Evolutionary conservation across 2,797 vertebrate genomes (phyloP), one percentile per base, ranked within the genome.

Genomic region (Coregonus suidteri): DNA sequence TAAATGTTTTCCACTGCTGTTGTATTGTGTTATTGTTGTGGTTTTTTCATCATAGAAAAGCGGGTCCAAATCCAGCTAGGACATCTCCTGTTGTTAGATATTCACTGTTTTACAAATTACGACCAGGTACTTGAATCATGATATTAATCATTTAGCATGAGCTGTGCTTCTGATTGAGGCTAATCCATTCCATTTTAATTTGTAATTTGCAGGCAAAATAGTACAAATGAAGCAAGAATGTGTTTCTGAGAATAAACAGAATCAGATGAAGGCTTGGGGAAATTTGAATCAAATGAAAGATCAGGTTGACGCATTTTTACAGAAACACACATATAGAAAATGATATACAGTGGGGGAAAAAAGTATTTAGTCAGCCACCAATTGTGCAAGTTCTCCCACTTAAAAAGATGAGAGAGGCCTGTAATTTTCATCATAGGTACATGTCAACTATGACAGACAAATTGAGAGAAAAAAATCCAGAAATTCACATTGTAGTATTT

Each of bases 111-210:
- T n/a, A 56, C 54, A 56, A 56, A 56, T 56, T 1, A 15, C 16
- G n/a, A 56, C 6, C 54, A 6, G 11, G 41, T 56, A 47, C 41
- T 47, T 47, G 41, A 47, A 47, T 47, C 2, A 47, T 47, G 1
- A 11, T 47, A 47, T 73, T 6, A 82, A 79, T 77, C 4, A 65
- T 80, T 73, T 1, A 35, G 69, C 71, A 51, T 1, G 5, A 59
- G 16, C n/a, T 72, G 4, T n/a, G 1, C 16, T n/a, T 25, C 74
- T 75, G 31, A 73, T 34, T 20, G 54, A 56, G 31, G 0, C n/a
- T 31, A 4, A 4, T 52, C 52, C 16, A 71, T 25, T 18, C 14
- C 13, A 41, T 51, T 73, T 25, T 7, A 37, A 16, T 59, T 69
- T 34, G 35, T 41, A 14, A 69, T 11, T 72, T 54, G 73, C 14